phyloP scores from a whole-genome alignment of 2,113 vertebrate species.

The Tauraco erythrolophus region DNA sequence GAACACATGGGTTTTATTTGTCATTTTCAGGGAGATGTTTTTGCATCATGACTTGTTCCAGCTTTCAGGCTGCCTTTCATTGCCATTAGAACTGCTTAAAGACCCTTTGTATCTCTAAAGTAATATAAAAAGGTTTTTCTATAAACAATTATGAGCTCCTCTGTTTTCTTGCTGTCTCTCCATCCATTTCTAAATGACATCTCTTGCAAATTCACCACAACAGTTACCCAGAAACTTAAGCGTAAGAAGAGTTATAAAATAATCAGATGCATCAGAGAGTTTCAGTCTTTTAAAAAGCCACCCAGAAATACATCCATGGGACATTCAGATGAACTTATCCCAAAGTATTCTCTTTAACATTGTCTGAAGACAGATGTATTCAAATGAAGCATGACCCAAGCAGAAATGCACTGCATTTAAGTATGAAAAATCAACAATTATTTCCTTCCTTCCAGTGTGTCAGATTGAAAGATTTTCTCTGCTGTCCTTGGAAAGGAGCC shows the following conservation, averaged over 20 bases:
- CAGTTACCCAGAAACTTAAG: neutral
- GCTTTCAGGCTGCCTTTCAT: neutral
- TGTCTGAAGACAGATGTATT: neutral
- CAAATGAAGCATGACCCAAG: neutral
- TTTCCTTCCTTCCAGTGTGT: neutral
- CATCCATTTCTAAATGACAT: neutral
- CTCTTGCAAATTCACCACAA: neutral
- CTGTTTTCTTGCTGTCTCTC: neutral
- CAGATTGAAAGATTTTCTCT: neutral
- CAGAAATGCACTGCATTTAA: neutral
- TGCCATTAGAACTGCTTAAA: neutral
- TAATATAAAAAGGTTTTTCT: neutral
- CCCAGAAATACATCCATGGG: neutral
- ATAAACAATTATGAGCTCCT: neutral
- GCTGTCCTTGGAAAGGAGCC: constrained; percentile 14
- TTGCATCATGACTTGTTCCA: neutral
- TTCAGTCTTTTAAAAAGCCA: neutral
- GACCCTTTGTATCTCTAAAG: neutral
- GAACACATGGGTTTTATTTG: neutral
- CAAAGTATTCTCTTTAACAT: neutral
- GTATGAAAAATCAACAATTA: constrained; percentile 1
- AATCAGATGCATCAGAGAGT: neutral
- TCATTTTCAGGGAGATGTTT: neutral
- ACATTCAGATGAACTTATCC: neutral
- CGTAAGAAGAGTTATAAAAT: neutral